Evolutionary conservation across 2,888 invertebrate species (phyloP), one percentile per base, ranked within the genome.

Genomic region (Abrostola triplasia): DNA sequence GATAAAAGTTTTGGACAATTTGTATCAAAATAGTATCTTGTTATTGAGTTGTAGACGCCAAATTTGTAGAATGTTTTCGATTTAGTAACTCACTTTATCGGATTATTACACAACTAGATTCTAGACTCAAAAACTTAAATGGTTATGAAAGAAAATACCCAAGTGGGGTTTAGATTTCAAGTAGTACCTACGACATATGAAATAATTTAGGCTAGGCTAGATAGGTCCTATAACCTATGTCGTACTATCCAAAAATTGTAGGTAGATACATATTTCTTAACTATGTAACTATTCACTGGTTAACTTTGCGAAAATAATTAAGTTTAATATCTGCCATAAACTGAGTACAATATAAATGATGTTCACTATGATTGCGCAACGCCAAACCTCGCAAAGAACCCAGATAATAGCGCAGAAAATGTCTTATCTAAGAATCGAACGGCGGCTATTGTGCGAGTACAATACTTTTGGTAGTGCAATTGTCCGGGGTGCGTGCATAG

Each of bases 371-470:
- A 67, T 76, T 67, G 49, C 63, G 59, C 62, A 67, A 71, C 58
- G 41, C 52, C 62, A 62, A 67, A 64, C 64, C 50, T 36, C 53
- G 36, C 67, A 69, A 48, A 56, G 51, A 70, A 77, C 67, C 58
- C 55, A 51, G 59, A 70, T 59, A 69, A 75, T 65, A 64, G 67
- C 66, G 68, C 68, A 67, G 55, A 71, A 71, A 72, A 67, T 63
- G 54, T 77, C 70, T 82, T 84, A 84, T 83, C 82, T 76, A 41
- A 73, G 54, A 61, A 82, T 82, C 80, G 50, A 76, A 73, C 68
- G 47, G 38, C 47, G 56, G 67, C 70, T 73, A 64, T 79, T 72
- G 77, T 79, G 75, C 74, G 73, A 77, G 75, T 67, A 70, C 70
- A 65, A 80, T 79, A 70, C 60, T 58, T 65, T 70, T 40, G 12